phyloP scores from a whole-genome alignment of 2,797 vertebrate genomes.

The Myiotriccus ornatus region DNA sequence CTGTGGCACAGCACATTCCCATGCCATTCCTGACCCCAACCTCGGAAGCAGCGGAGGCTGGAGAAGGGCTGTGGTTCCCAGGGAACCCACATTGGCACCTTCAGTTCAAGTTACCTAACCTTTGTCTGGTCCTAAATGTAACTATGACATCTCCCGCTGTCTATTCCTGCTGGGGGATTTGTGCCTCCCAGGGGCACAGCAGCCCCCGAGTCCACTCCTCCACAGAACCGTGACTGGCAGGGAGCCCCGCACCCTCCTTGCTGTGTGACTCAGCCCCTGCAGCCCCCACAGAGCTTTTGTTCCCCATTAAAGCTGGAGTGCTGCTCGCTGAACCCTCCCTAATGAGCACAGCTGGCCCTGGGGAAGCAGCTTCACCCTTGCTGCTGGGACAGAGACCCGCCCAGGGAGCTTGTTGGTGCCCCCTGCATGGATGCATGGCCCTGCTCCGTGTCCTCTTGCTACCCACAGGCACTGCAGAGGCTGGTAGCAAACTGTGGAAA shows the following conservation, averaged over 20 bases:
- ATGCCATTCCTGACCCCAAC: neutral
- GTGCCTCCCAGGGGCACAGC: neutral
- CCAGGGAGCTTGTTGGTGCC: neutral
- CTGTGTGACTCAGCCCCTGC: constrained; percentile 49
- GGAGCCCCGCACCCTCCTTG: neutral
- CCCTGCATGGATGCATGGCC: accelerated
- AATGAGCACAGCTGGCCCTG: neutral
- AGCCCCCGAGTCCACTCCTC: constrained; percentile 17
- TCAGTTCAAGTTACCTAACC: neutral
- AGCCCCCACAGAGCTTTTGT: constrained; percentile 52
- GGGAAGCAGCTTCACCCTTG: neutral
- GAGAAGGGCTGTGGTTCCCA: neutral
- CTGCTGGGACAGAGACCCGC: neutral
- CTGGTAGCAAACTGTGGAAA: neutral
- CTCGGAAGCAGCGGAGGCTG: neutral
- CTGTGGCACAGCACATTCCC: neutral
- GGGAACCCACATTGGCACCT: neutral
- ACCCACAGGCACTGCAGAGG: neutral
- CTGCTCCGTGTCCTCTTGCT: neutral
- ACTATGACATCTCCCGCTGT: neutral
- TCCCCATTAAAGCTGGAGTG: neutral
- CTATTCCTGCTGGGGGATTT: neutral
- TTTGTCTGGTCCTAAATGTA: neutral
- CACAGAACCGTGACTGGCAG: constrained; percentile 34
- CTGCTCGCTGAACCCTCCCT: neutral